phyloP scores from a whole-genome alignment of 2,113 vertebrate species.

The Limnothrissa miodon region DNA sequence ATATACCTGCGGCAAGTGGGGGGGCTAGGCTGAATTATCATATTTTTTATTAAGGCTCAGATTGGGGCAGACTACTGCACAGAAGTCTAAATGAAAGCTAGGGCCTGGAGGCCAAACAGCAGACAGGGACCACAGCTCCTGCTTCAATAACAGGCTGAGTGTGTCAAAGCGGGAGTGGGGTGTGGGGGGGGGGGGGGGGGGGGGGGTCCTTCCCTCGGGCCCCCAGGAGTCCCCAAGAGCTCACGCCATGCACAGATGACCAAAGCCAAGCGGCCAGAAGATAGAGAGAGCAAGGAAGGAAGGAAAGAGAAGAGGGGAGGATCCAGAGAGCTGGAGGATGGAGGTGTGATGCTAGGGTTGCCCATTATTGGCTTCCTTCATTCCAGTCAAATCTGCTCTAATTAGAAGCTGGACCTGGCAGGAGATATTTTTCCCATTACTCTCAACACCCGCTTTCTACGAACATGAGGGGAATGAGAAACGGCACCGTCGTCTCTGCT shows the following conservation, averaged over 20 bases:
- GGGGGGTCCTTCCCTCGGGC: neutral
- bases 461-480: neutral
- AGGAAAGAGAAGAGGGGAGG: neutral
- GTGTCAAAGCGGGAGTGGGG: neutral
- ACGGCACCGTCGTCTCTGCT: no score
- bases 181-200: neutral
- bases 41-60: slow-evolving; percentile 22
- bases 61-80: slow-evolving; percentile 3
- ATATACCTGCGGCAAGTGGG: neutral
- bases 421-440: neutral
- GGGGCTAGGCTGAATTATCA: slow-evolving; percentile 5
- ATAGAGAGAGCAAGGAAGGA: neutral
- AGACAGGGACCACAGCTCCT: neutral
- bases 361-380: neutral
- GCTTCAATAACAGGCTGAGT: slow-evolving; percentile 2
- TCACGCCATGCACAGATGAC: neutral
- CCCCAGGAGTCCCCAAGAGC: neutral
- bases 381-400: neutral
- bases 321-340: neutral
- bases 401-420: neutral
- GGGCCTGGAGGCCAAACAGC: slow-evolving; percentile 12
- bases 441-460: neutral
- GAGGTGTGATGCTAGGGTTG: neutral
- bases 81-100: neutral
- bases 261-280: neutral